Conservation (phyloP, 1,140 invertebrate genomes). For the Drosophila ironensis region DNA sequence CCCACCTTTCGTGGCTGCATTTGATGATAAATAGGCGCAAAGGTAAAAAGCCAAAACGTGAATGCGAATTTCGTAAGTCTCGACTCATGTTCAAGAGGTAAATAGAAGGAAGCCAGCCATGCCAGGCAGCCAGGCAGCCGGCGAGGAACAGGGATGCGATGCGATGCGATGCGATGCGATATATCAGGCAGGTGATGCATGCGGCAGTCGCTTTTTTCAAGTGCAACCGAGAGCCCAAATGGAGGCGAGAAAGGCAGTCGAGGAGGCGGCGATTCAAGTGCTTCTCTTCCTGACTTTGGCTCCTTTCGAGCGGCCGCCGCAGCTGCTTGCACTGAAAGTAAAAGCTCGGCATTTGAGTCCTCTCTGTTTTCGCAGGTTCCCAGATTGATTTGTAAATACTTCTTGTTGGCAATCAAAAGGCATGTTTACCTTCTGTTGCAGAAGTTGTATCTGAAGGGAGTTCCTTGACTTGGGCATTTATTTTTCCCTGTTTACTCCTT, state of each 20-base stretch:
- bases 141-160: neutral
- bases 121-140: too few relatives aligned
- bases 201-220: slow-evolving; percentile 39
- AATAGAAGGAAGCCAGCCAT: slow-evolving; percentile 31
- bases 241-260: slow-evolving; percentile 43
- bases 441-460: too few relatives aligned
- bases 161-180: neutral
- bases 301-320: slow-evolving; percentile 17
- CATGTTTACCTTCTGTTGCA: too few relatives aligned
- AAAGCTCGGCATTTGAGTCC: too few relatives aligned
- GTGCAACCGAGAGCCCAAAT: slow-evolving; percentile 28
- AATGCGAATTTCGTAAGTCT: slow-evolving; percentile 70
- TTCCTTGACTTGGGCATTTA: neutral
- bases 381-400: too few relatives aligned
- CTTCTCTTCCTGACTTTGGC: slow-evolving; percentile 40
- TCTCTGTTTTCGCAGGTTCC: too few relatives aligned
- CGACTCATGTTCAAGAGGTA: slow-evolving; percentile 43
- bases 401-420: too few relatives aligned
- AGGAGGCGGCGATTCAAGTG: slow-evolving; percentile 41
- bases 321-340: neutral
- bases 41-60: slow-evolving; percentile 79
- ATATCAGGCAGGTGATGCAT: slow-evolving; percentile 12
- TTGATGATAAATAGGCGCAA: slow-evolving; percentile 80
- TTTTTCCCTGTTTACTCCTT: neutral
- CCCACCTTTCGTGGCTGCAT: slow-evolving; percentile 46